Evolutionary conservation across 2,113 vertebrate species (phyloP).

Genomic region (Rhagologus leucostigma): DNA sequence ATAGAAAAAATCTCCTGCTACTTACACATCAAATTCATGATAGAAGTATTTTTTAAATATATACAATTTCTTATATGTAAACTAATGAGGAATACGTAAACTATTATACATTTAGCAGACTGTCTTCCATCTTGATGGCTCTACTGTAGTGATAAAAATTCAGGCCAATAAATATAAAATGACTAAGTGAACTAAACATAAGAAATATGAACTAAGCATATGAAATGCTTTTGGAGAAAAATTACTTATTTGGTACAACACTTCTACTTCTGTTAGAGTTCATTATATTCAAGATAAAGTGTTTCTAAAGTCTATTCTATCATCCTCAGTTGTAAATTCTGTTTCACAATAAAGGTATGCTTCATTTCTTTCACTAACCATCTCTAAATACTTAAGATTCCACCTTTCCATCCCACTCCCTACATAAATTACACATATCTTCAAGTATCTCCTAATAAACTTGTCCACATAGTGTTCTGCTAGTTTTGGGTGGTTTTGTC

Average conservation of each 20-base stretch:
- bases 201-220: neutral
- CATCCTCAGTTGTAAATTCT: neutral
- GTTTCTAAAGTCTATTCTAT: neutral
- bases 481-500: neutral
- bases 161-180: neutral
- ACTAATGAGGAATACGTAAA: neutral
- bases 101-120: neutral
- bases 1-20: neutral
- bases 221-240: neutral
- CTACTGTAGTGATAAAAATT: neutral
- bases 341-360: neutral
- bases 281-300: neutral
- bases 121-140: neutral
- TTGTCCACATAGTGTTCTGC: neutral
- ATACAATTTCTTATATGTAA: neutral
- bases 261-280: neutral
- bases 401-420: neutral
- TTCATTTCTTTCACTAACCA: neutral
- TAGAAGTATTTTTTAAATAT: neutral
- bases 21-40: neutral
- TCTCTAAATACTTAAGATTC: neutral
- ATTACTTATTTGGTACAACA: neutral
- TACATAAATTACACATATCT: neutral
- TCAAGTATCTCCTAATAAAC: neutral
- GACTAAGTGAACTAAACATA: neutral